A percentile compares a stretch with the other conserved stretches of the same genome.
Conservation (phyloP, 2,797 vertebrate genomes). For the Coranthus polyacanthus region DNA sequence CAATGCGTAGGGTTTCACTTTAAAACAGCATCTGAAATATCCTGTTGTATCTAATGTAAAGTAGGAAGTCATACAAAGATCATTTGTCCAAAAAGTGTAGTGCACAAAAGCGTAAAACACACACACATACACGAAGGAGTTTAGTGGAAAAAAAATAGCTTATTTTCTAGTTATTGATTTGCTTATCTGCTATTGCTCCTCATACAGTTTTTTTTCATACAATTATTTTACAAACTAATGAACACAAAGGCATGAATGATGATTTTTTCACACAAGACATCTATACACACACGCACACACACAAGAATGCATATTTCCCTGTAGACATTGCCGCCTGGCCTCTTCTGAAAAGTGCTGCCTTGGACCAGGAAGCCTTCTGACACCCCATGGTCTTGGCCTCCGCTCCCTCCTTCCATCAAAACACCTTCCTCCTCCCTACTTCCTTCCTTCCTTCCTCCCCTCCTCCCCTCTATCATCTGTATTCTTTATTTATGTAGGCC, state of each 20-base stretch:
- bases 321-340: conserved; percentile 11
- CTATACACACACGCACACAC: conserved; percentile 13
- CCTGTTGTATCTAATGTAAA: neutral
- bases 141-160: neutral
- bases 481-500: conserved; percentile 76
- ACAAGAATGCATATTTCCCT: conserved; percentile 8
- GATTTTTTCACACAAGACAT: conserved; percentile 22
- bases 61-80: neutral
- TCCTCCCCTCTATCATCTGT: conserved; percentile 65
- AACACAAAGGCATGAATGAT: conserved; percentile 36
- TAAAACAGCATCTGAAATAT: neutral
- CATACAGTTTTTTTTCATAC: too few relatives aligned
- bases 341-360: conserved; percentile 15
- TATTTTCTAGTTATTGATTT: neutral
- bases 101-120: neutral
- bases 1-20: neutral
- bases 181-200: conserved; percentile 9
- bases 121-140: neutral
- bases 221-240: conserved; percentile 46
- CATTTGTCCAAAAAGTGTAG: neutral
- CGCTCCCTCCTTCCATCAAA: conserved; percentile 57
- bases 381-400: conserved; percentile 56
- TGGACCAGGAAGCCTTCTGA: conserved; percentile 54
- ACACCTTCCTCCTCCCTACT: conserved; percentile 39
- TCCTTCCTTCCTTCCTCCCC: conserved; percentile 36